Conservation (phyloP, 2,113 vertebrate genomes). For the Neomonachus schauinslandi region DNA sequence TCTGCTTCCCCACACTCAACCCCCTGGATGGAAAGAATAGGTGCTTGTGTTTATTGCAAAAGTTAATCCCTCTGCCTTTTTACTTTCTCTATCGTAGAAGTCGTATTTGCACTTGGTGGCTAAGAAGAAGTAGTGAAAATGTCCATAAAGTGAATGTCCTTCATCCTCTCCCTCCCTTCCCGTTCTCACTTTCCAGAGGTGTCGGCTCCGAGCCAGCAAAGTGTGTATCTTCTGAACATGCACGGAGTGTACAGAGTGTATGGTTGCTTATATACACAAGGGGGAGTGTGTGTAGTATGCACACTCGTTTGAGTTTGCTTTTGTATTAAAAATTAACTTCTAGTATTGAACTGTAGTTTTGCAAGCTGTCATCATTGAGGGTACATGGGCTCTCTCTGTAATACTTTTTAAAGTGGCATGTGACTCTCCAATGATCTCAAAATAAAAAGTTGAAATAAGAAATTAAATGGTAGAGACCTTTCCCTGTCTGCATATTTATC, state of each 20-base stretch:
- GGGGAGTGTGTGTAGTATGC: background rate
- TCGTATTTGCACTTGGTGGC: background rate
- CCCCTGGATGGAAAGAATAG: background rate
- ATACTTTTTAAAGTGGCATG: background rate
- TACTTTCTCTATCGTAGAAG: background rate
- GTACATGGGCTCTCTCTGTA: background rate
- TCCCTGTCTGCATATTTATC: background rate
- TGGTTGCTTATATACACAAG: background rate
- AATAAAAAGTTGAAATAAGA: slow-evolving; percentile 23
- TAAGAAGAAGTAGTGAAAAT: background rate
- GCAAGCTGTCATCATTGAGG: background rate
- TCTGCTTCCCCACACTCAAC: background rate
- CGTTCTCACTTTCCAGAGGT: background rate
- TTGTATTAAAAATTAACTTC: background rate
- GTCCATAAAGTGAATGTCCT: background rate
- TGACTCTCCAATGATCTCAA: background rate
- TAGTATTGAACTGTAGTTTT: background rate
- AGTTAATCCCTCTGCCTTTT: background rate
- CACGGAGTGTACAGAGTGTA: background rate
- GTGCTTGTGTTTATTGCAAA: background rate
- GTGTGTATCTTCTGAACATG: background rate
- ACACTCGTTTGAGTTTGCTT: background rate
- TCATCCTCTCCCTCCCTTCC: background rate
- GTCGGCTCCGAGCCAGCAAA: background rate
- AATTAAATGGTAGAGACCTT: background rate